These are phyloP conservation scores for Eupithecia vulgata DNA, from an alignment of 2,888 invertebrate genomes.

Conservation along the genomic window DNA sequence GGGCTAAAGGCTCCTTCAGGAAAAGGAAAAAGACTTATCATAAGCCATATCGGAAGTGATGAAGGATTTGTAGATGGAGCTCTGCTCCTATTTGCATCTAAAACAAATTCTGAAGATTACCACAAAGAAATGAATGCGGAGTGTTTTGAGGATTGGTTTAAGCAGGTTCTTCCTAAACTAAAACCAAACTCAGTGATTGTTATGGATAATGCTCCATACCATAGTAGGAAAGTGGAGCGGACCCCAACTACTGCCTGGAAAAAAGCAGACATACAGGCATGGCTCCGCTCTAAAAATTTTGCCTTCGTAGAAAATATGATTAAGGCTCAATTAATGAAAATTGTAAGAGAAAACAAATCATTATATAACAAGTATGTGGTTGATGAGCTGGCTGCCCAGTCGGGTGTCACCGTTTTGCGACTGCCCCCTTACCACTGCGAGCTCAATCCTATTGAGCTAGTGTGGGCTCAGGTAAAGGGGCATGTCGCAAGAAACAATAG, in stretches of 20 bases:
- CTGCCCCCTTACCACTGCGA: not conserved
- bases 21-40: constrained; percentile 25
- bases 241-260: not conserved
- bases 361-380: too few species aligned
- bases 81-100: constrained; percentile 2
- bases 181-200: too few species aligned
- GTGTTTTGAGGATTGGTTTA: too few species aligned
- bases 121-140: not conserved
- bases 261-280: not conserved
- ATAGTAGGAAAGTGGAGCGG: too few species aligned
- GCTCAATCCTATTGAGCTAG: constrained; percentile 6
- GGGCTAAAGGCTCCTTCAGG: constrained; percentile 38
- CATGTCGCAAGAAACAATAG: constrained; percentile 14
- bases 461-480: constrained; percentile 14
- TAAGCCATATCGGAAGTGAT: constrained; percentile 11
- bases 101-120: constrained; percentile 6
- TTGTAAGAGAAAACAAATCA: too few species aligned
- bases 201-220: too few species aligned
- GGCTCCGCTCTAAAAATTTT: not conserved
- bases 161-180: too few species aligned
- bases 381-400: too few species aligned
- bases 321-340: too few species aligned
- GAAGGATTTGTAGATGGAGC: constrained; percentile 15
- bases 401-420: too few species aligned
- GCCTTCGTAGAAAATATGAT: not conserved